Percentiles rank a stretch among this genome's conserved stretches.
These are phyloP conservation scores for Drosophila lini DNA, from an alignment of 1,140 invertebrate genomes.

Conservation along the genomic window DNA sequence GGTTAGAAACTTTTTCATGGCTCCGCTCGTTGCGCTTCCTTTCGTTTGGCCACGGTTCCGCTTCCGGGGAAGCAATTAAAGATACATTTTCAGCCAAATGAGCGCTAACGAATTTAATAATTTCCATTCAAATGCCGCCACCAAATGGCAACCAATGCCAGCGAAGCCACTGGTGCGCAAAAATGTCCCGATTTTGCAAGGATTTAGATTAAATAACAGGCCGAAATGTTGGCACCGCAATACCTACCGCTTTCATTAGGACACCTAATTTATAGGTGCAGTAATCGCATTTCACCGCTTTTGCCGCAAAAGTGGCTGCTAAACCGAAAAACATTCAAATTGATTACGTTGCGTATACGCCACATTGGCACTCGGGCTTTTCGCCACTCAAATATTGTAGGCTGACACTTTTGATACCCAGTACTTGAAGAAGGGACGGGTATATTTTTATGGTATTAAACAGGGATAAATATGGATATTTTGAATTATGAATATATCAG, in stretches of 20 bases:
- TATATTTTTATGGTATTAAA: neutral
- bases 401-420: conserved; percentile 12
- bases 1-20: conserved; percentile 25
- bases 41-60: conserved; percentile 18
- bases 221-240: conserved; percentile 22
- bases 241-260: conserved; percentile 29
- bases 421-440: neutral
- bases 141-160: conserved; percentile 17
- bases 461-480: neutral
- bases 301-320: conserved; percentile 53
- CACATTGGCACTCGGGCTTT: conserved; percentile 52
- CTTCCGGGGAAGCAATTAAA: conserved; percentile 63
- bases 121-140: conserved; percentile 32
- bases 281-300: conserved; percentile 38
- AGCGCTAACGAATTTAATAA: conserved; percentile 60
- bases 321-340: conserved; percentile 61
- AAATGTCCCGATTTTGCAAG: conserved; percentile 24
- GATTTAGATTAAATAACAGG: conserved; percentile 26
- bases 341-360: conserved; percentile 77
- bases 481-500: neutral
- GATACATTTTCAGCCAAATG: conserved; percentile 50
- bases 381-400: conserved; percentile 43
- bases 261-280: conserved; percentile 41
- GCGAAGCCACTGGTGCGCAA: conserved; percentile 39
- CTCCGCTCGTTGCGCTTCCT: conserved; percentile 11